Percentiles rank a stretch among this genome's conserved stretches.
phyloP scores from a whole-genome alignment of 92 coral and sea anemone genomes.

The Blastomussa wellsi region DNA sequence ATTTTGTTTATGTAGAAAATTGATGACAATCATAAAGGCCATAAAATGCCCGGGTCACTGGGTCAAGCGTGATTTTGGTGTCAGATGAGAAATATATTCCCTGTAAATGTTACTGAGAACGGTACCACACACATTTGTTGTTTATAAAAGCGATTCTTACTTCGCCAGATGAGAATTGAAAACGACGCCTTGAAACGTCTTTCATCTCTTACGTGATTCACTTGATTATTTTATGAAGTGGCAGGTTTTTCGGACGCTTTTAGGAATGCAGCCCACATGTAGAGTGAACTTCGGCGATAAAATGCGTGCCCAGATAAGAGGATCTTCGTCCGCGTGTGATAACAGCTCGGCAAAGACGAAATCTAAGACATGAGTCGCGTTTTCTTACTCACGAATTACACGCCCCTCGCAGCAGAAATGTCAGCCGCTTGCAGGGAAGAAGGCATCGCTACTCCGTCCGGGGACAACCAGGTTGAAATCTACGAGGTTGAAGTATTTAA shows the following conservation, averaged over 20 bases:
- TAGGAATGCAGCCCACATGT: slow-evolving; percentile 8
- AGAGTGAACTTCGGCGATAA: background rate
- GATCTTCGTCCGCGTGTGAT: slow-evolving; percentile 33
- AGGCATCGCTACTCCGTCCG: background rate
- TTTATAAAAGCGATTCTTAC: slow-evolving; percentile 12
- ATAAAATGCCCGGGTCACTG: slow-evolving; percentile 8
- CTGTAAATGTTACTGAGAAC: background rate
- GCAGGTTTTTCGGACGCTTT: background rate
- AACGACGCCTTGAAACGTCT: slow-evolving; percentile 8
- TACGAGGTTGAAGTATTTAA: slow-evolving; percentile 58
- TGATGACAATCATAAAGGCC: slow-evolving; percentile 10
- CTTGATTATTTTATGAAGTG: background rate
- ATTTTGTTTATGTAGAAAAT: slow-evolving; percentile 17
- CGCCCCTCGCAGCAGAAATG: slow-evolving; percentile 33
- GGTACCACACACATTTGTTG: slow-evolving; percentile 21
- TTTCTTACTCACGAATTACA: slow-evolving; percentile 17
- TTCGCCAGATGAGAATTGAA: slow-evolving; percentile 14
- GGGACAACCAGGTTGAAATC: slow-evolving; percentile 1
- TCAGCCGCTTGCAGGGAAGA: slow-evolving; percentile 36
- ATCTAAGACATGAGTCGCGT: slow-evolving; percentile 40
- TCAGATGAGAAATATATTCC: slow-evolving; percentile 19
- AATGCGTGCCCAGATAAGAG: slow-evolving; percentile 32
- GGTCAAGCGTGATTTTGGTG: slow-evolving; percentile 31
- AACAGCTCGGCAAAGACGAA: slow-evolving; percentile 36
- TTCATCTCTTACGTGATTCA: slow-evolving; percentile 8